Percentiles rank a stretch among this genome's conserved stretches.
These are phyloP conservation scores for Chrysolina oricalcia DNA, from an alignment of 2,888 invertebrate genomes.

Conservation along the genomic window DNA sequence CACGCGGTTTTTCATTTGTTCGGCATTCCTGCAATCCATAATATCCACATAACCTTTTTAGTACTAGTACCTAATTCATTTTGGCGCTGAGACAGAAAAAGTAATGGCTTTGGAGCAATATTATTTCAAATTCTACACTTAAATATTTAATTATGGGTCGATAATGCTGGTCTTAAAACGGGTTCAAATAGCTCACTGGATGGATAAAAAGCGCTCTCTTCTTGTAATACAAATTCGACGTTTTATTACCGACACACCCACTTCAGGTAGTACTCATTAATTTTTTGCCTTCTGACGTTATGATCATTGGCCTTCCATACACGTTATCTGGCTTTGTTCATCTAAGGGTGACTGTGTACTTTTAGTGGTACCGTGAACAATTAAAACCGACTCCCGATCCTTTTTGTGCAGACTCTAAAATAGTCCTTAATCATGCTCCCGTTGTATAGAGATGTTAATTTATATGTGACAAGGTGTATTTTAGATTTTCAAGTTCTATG, in stretches of 20 bases:
- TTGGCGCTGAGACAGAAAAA: background rate
- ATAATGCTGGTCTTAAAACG: conserved; percentile 44
- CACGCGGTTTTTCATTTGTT: background rate
- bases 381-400: background rate
- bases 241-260: conserved; percentile 65
- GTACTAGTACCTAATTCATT: conserved; percentile 1
- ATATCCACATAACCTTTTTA: conserved; percentile 25
- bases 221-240: conserved; percentile 51
- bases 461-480: background rate
- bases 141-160: conserved; percentile 35
- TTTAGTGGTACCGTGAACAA: background rate
- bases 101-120: conserved; percentile 23
- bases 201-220: conserved; percentile 25
- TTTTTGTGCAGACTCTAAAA: background rate
- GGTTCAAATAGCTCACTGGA: conserved; percentile 30
- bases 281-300: conserved; percentile 57
- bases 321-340: background rate
- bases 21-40: conserved; percentile 4
- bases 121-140: conserved; percentile 27
- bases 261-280: conserved; percentile 65
- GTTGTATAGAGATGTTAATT: background rate
- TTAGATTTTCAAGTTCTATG: background rate
- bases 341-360: conserved; percentile 22
- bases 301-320: background rate
- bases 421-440: background rate